phyloP scores from a whole-genome alignment of 2,888 invertebrate species.

The Cerastis leucographa region DNA sequence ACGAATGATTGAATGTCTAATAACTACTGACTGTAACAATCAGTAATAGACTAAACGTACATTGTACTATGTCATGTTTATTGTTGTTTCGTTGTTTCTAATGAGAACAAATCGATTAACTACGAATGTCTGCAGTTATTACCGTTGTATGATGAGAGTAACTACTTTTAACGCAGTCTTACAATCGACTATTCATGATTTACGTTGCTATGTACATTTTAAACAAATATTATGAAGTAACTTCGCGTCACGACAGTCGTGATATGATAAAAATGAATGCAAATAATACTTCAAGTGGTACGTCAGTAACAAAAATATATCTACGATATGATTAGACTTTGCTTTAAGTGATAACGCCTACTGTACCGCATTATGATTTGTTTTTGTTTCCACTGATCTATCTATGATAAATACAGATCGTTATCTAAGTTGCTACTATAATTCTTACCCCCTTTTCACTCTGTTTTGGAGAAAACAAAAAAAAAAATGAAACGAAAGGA shows the following conservation, averaged over 20 bases:
- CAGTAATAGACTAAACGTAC: conserved; percentile 25
- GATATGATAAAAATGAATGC: conserved; percentile 41
- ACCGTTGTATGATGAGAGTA: background rate
- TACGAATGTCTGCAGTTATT: conserved; percentile 9
- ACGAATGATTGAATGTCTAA: conserved; percentile 12
- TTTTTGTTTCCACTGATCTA: background rate
- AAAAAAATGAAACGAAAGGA: conserved; percentile 5
- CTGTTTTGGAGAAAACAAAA: conserved; percentile 35
- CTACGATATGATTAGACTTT: conserved; percentile 1
- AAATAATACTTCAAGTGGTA: conserved; percentile 42
- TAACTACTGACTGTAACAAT: conserved; percentile 27
- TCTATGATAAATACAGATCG: background rate
- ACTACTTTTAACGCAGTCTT: background rate
- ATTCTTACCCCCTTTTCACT: conserved; percentile 31
- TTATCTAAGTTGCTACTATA: background rate
- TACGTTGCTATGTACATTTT: conserved; percentile 15
- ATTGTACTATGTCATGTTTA: conserved; percentile 1
- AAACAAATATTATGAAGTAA: conserved; percentile 25
- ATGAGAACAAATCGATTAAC: conserved; percentile 41
- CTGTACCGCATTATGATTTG: background rate
- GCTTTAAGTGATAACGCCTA: conserved; percentile 5
- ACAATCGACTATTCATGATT: conserved; percentile 6
- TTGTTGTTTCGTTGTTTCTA: conserved; percentile 12
- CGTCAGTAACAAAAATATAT: conserved; percentile 29
- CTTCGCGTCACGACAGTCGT: conserved; percentile 1